phyloP scores from a whole-genome alignment of 1,140 invertebrate species.

The Drosophila nebulosa region DNA sequence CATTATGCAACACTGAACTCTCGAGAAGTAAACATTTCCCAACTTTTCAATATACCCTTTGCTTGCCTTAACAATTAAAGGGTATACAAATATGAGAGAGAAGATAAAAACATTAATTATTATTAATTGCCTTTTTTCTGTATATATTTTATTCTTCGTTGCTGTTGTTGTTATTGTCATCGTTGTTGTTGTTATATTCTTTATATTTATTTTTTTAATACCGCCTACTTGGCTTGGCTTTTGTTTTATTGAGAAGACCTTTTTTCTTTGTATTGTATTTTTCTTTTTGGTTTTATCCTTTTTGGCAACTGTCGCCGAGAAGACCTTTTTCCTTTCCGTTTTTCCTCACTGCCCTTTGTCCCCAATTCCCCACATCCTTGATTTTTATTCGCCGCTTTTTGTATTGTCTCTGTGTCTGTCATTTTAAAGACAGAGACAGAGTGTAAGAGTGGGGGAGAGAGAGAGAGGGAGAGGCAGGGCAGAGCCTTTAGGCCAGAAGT shows the following conservation, averaged over 20 bases:
- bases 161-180: slow-evolving; percentile 34
- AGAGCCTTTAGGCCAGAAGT: neutral
- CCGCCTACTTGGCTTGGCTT: slow-evolving; percentile 36
- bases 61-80: neutral
- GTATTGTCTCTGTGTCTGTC: slow-evolving; percentile 5
- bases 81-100: slow-evolving; percentile 27
- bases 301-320: slow-evolving; percentile 11
- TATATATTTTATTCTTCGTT: slow-evolving; percentile 25
- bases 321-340: slow-evolving; percentile 2
- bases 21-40: no score
- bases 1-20: no score
- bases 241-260: slow-evolving; percentile 50
- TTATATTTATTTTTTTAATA: slow-evolving; percentile 42
- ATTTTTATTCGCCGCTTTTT: slow-evolving; percentile 3
- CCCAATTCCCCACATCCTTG: neutral
- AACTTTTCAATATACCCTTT: neutral
- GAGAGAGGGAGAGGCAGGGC: neutral
- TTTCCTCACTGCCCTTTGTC: neutral
- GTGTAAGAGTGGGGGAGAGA: neutral
- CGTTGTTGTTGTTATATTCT: slow-evolving; percentile 47
- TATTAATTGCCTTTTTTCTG: slow-evolving; percentile 70
- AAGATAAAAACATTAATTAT: slow-evolving; percentile 79
- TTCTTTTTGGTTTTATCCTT: slow-evolving; percentile 10
- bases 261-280: slow-evolving; percentile 28
- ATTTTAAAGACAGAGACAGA: neutral